phyloP scores from a whole-genome alignment of 2,888 invertebrate genomes.

The Onchidella celtica region DNA sequence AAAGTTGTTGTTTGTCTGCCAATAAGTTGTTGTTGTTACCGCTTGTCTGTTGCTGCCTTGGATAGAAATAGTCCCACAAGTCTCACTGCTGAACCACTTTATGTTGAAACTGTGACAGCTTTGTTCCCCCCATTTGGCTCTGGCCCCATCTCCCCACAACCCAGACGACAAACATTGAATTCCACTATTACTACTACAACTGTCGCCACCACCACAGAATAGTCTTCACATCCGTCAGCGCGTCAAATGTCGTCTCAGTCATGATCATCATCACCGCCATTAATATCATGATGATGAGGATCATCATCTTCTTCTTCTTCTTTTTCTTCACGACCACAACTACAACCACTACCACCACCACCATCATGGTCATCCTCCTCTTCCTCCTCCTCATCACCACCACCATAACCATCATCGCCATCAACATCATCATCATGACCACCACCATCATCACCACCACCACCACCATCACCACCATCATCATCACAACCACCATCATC shows the following conservation, averaged over 20 bases:
- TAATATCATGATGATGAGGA: neutral
- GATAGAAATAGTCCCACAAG: too few relatives aligned
- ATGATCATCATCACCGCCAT: constrained; percentile 16
- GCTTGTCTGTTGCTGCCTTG: too few relatives aligned
- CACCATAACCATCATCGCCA: neutral
- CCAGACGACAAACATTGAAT: too few relatives aligned
- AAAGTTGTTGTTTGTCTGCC: too few relatives aligned
- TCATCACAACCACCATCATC: constrained; percentile 20
- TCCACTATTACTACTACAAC: neutral
- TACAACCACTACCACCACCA: neutral
- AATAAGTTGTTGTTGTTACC: too few relatives aligned
- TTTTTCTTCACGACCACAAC: neutral
- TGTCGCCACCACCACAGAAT: neutral
- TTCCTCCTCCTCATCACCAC: neutral
- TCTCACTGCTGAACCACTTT: too few relatives aligned
- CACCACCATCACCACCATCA: constrained; percentile 1
- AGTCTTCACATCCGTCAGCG: neutral
- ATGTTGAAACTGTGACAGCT: too few relatives aligned
- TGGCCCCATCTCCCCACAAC: too few relatives aligned
- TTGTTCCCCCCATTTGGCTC: too few relatives aligned
- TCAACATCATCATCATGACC: constrained; percentile 17
- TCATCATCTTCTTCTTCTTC: neutral
- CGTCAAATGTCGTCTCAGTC: constrained; percentile 3
- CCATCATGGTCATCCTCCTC: constrained; percentile 12
- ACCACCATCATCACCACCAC: constrained; percentile 12